These are phyloP conservation scores for Progne subis DNA, from an alignment of 2,113 vertebrate species.

Conservation along the genomic window DNA sequence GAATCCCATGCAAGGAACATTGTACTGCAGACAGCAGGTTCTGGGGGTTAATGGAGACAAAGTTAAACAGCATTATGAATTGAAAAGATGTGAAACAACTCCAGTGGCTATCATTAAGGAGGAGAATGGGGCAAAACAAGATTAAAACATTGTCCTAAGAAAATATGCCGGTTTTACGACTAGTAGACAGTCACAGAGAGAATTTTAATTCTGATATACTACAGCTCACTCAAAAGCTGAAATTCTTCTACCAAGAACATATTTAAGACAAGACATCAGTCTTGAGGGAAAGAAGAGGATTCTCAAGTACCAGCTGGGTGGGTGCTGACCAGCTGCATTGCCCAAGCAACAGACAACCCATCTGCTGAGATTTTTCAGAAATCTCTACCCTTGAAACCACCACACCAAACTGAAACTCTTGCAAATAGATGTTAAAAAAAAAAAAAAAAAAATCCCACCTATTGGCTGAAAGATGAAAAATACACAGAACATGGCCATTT, in stretches of 20 bases:
- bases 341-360: neutral
- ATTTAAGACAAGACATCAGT: neutral
- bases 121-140: neutral
- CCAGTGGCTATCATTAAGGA: neutral
- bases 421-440: neutral
- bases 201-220: neutral
- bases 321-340: neutral
- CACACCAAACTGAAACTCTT: neutral
- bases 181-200: neutral
- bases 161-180: neutral
- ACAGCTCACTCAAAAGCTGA: neutral
- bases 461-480: neutral
- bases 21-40: neutral
- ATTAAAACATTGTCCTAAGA: neutral
- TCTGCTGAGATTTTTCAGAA: neutral
- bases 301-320: neutral
- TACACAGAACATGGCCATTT: neutral
- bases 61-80: neutral
- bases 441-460: neutral
- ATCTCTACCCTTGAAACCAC: neutral
- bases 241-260: neutral
- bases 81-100: neutral
- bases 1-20: neutral
- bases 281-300: neutral
- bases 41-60: neutral